phyloP scores from a whole-genome alignment of 2,888 invertebrate species.

The Falcaria lacertinaria region DNA sequence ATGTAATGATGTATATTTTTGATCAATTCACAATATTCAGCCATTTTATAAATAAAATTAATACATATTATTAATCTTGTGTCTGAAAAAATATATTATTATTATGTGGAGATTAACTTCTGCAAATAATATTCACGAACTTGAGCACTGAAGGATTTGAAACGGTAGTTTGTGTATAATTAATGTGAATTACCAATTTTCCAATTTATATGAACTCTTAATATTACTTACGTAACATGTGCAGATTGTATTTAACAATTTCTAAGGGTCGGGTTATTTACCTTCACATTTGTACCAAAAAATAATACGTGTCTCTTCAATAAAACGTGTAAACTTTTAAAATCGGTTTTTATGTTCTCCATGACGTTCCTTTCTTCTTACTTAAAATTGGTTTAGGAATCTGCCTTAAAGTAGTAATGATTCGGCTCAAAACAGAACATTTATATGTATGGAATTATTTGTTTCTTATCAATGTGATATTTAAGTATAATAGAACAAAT shows the following conservation, averaged over 20 bases:
- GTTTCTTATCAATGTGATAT: no score
- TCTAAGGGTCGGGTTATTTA: not conserved
- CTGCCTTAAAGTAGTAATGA: no score
- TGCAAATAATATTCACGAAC: constrained; percentile 15
- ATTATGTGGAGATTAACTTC: not conserved
- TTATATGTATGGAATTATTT: no score
- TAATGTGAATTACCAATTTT: constrained; percentile 30
- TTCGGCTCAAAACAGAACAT: no score
- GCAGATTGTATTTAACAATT: constrained; percentile 1
- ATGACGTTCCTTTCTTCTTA: no score
- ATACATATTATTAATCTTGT: no score
- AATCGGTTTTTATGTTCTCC: constrained; percentile 6
- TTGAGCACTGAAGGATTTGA: constrained; percentile 64
- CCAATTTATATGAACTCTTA: constrained; percentile 14
- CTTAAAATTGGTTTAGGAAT: no score
- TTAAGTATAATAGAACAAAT: no score
- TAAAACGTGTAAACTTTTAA: constrained; percentile 27
- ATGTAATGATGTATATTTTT: constrained; percentile 2
- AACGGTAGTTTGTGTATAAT: constrained; percentile 39
- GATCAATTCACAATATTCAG: not conserved
- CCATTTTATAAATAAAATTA: no score
- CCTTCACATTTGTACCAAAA: constrained; percentile 31
- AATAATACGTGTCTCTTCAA: constrained; percentile 28
- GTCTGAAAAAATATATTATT: not conserved
- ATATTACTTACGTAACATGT: constrained; percentile 7